Conservation (phyloP, 2,113 vertebrate species). For the Channa maculata region DNA sequence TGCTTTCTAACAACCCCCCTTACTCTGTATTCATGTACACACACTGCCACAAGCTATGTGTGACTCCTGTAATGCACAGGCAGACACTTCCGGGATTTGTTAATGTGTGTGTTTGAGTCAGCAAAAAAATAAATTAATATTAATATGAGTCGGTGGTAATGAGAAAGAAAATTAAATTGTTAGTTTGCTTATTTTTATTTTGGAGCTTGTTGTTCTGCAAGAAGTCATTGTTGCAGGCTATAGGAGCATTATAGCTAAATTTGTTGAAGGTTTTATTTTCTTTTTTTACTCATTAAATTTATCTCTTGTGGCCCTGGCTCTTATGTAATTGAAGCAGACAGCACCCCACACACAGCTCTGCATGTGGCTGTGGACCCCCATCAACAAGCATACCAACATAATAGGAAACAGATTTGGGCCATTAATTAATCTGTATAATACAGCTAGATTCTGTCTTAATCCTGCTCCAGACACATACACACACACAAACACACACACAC, state of each 20-base stretch:
- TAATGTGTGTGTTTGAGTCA: neutral
- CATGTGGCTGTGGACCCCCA: constrained; percentile 65
- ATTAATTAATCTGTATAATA: constrained; percentile 72
- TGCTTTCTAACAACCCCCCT: constrained; percentile 42
- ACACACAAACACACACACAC: constrained; percentile 10
- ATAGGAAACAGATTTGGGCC: constrained; percentile 72
- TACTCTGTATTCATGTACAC: constrained; percentile 30
- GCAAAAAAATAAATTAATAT: neutral
- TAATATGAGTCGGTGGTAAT: neutral
- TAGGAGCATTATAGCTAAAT: constrained; percentile 19
- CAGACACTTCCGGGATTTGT: constrained; percentile 35
- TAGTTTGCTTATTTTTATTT: constrained; percentile 6
- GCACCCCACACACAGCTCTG: constrained; percentile 61
- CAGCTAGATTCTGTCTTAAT: constrained; percentile 45
- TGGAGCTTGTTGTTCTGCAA: constrained; percentile 15
- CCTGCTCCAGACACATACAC: neutral
- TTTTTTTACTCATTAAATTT: constrained; percentile 55
- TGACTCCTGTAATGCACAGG: constrained; percentile 3
- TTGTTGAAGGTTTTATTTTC: constrained; percentile 31
- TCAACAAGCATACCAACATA: constrained; percentile 67
- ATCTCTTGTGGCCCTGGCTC: constrained; percentile 55
- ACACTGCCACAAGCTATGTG: neutral
- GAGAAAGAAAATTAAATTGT: neutral
- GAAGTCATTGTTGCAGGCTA: constrained; percentile 22
- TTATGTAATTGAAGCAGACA: constrained; percentile 74